These are phyloP conservation scores for Haliclona indistincta DNA, from an alignment of 37 sponge, comb jelly and placozoan species.

Conservation along the genomic window DNA sequence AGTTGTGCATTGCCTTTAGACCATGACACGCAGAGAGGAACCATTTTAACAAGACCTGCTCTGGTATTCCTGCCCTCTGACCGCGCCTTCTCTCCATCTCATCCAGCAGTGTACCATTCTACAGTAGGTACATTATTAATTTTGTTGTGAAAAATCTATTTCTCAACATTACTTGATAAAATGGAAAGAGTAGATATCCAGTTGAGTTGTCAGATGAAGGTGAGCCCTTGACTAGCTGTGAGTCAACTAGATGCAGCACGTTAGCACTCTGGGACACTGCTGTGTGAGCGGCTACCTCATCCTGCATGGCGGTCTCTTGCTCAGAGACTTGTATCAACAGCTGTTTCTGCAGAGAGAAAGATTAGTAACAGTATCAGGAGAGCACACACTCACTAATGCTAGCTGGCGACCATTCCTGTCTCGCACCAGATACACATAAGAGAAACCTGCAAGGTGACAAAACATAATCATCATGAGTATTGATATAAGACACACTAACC, in stretches of 20 bases:
- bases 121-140: background rate
- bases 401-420: slow-evolving; percentile 31
- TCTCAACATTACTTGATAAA: slow-evolving; percentile 37
- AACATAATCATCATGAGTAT: background rate
- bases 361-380: background rate
- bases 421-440: slow-evolving; percentile 76
- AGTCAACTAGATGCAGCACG: slow-evolving; percentile 61
- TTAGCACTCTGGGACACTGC: slow-evolving; percentile 39
- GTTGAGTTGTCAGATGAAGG: background rate
- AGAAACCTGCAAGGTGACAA: slow-evolving; percentile 49
- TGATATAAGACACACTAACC: slow-evolving; percentile 26
- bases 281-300: slow-evolving; percentile 61
- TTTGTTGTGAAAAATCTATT: background rate
- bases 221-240: slow-evolving; percentile 20
- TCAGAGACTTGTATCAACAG: slow-evolving; percentile 74
- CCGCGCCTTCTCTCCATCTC: slow-evolving; percentile 36
- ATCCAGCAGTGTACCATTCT: slow-evolving; percentile 85
- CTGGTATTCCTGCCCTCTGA: slow-evolving; percentile 34
- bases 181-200: slow-evolving; percentile 82
- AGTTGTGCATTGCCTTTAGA: slow-evolving; percentile 67
- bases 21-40: slow-evolving; percentile 67
- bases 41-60: slow-evolving; percentile 55
- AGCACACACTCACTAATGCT: slow-evolving; percentile 63
- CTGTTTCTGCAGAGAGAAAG: slow-evolving; percentile 50
- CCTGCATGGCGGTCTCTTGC: slow-evolving; percentile 66